These are phyloP conservation scores for Helicolenus hilgendorfi DNA, from an alignment of 2,797 vertebrate species.

Conservation along the genomic window DNA sequence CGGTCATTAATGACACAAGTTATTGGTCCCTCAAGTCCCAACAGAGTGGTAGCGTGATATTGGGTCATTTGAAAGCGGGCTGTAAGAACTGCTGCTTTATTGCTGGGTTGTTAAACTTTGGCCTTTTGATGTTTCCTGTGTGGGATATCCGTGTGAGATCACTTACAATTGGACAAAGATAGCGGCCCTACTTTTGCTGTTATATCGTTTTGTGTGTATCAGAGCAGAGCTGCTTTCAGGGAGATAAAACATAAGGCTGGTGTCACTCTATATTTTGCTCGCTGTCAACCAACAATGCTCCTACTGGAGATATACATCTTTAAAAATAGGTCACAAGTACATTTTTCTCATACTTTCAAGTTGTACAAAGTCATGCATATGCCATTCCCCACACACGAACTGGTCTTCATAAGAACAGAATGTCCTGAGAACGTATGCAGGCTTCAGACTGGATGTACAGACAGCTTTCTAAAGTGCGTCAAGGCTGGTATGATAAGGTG, in stretches of 20 bases:
- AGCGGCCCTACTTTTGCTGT: not conserved
- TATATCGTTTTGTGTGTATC: not conserved
- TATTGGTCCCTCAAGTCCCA: slow-evolving; percentile 70
- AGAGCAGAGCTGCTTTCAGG: not conserved
- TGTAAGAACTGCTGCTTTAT: slow-evolving; percentile 74
- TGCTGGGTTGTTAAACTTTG: slow-evolving; percentile 80
- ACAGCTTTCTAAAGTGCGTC: not conserved
- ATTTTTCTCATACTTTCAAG: not conserved
- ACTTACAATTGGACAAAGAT: slow-evolving; percentile 11
- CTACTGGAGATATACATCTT: not conserved
- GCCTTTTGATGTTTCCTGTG: slow-evolving; percentile 64
- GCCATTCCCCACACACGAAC: not conserved
- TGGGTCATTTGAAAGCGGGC: slow-evolving; percentile 72
- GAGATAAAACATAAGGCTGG: not conserved
- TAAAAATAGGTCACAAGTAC: not conserved
- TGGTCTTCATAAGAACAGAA: not conserved
- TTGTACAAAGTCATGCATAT: not conserved
- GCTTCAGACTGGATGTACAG: not conserved
- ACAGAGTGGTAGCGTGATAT: slow-evolving; percentile 67
- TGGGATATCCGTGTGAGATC: slow-evolving; percentile 48
- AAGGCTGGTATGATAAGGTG: not conserved
- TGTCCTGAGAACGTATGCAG: not conserved
- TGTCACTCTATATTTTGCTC: not conserved
- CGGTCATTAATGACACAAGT: slow-evolving; percentile 71
- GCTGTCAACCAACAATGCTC: not conserved